Conservation (phyloP, 1,140 invertebrate species). For the Aradophagus sp. region DNA sequence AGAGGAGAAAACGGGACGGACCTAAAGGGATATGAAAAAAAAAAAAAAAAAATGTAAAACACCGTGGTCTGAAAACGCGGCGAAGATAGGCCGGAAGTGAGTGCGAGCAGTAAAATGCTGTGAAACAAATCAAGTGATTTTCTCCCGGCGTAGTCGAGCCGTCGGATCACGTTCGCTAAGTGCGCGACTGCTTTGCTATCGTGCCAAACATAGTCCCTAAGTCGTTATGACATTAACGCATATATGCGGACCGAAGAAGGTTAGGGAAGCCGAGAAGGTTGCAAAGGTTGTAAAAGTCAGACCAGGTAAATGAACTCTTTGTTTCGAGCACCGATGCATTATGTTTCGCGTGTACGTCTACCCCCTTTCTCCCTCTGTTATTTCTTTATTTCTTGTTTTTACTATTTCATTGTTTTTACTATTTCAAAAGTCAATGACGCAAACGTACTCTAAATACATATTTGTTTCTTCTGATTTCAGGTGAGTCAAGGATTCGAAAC, state of each 20-base stretch:
- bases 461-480: not conserved
- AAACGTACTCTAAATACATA: no score
- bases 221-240: conserved; percentile 60
- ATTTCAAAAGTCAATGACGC: no score
- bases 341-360: no score
- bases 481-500: not conserved
- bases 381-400: no score
- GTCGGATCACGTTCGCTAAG: conserved; percentile 22
- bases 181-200: conserved; percentile 30
- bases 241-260: conserved; percentile 58
- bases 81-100: conserved; percentile 12
- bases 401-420: no score
- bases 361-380: no score
- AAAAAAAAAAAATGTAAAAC: conserved; percentile 1
- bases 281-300: conserved; percentile 44
- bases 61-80: conserved; percentile 4
- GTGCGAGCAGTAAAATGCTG: conserved; percentile 15
- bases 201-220: conserved; percentile 43
- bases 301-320: conserved; percentile 59
- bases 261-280: conserved; percentile 54
- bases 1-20: not conserved
- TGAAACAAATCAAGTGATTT: conserved; percentile 47
- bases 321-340: not conserved
- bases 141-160: conserved; percentile 11
- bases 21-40: not conserved